Conservation (phyloP, 2,113 vertebrate genomes). For the Hypomesus transpacificus region DNA sequence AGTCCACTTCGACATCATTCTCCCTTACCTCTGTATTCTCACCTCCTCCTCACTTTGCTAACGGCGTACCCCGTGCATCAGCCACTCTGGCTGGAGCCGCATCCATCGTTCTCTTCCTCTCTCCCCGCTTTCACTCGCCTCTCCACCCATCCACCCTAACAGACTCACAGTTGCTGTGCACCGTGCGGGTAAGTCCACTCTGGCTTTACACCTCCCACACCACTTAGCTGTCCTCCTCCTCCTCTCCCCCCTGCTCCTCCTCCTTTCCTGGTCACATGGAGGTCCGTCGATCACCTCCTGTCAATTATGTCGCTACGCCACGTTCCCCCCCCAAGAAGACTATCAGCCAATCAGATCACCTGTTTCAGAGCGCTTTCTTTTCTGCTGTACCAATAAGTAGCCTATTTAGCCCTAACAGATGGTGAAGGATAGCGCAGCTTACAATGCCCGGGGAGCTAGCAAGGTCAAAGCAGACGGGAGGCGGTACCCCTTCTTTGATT, state of each 20-base stretch:
- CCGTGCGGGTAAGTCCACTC: slow-evolving; percentile 29
- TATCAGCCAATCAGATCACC: slow-evolving; percentile 33
- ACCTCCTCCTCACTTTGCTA: slow-evolving; percentile 29
- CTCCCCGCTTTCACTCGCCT: background rate
- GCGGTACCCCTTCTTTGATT: slow-evolving; percentile 1
- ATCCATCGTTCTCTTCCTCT: background rate
- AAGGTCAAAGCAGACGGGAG: slow-evolving; percentile 24
- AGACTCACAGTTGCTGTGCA: slow-evolving; percentile 20
- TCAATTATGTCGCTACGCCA: slow-evolving; percentile 18
- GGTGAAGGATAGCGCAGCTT: slow-evolving; percentile 37
- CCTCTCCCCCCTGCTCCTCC: slow-evolving; percentile 1
- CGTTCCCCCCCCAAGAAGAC: slow-evolving; percentile 13
- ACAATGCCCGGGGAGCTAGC: slow-evolving; percentile 15
- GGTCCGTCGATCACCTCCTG: slow-evolving; percentile 18
- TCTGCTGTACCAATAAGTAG: slow-evolving; percentile 23
- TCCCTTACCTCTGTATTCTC: slow-evolving; percentile 13
- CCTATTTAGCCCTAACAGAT: slow-evolving; percentile 41
- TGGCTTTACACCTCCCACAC: slow-evolving; percentile 47
- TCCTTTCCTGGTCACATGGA: slow-evolving; percentile 23
- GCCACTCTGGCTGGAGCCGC: background rate
- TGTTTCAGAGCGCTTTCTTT: background rate
- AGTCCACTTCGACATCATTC: slow-evolving; percentile 1
- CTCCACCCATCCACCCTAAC: slow-evolving; percentile 6
- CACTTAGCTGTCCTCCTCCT: slow-evolving; percentile 26
- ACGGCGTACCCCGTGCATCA: background rate